Conservation (phyloP, 2,113 vertebrate species). For the Rhabdomys dilectus region DNA sequence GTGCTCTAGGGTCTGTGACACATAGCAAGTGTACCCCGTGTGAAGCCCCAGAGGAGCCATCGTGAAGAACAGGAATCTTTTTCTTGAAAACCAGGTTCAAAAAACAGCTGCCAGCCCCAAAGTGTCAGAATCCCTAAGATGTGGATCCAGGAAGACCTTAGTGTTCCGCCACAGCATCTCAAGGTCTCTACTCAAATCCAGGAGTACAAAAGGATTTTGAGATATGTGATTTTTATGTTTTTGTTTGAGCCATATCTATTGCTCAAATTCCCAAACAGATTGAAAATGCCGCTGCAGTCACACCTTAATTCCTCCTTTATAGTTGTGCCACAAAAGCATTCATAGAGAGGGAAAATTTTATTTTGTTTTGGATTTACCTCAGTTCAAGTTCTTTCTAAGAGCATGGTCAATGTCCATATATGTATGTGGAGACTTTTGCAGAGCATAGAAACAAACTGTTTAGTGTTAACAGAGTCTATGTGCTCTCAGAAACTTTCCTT, state of each 20-base stretch:
- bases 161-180: background rate
- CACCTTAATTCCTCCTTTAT: conserved; percentile 66
- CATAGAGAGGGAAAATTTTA: fast-evolving
- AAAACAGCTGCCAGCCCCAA: background rate
- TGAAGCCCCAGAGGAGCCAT: background rate
- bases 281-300: conserved; percentile 46
- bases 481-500: conserved; percentile 78
- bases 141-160: background rate
- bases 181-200: background rate
- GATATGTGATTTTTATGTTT: background rate
- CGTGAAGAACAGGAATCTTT: too few species aligned
- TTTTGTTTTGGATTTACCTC: background rate
- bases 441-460: conserved; percentile 59
- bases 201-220: background rate
- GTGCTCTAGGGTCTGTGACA: background rate
- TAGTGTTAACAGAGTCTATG: conserved; percentile 22
- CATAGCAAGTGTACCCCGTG: background rate
- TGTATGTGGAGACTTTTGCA: background rate
- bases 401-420: background rate
- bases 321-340: conserved; percentile 55
- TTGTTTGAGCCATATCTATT: conserved; percentile 18
- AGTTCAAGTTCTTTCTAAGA: conserved; percentile 49
- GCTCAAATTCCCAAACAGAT: conserved; percentile 66
- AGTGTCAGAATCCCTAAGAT: background rate
- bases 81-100: background rate